Conservation (phyloP, 2,797 vertebrate species). For the Amphiprion clarkii region DNA sequence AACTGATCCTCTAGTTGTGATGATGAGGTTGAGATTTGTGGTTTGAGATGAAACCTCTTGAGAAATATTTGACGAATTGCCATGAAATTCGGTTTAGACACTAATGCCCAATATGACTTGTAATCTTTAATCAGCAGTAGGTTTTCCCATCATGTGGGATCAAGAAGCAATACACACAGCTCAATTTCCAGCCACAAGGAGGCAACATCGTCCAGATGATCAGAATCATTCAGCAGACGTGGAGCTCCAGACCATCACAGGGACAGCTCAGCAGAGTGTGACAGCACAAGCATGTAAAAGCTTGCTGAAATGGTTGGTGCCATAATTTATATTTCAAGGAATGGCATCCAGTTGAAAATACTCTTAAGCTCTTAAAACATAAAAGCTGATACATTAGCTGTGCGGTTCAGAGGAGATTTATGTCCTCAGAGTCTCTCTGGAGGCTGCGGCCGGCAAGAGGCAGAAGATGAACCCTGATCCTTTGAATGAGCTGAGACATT, state of each 20-base stretch:
- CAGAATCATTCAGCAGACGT: background rate
- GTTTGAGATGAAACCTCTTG: no score
- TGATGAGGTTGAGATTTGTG: no score
- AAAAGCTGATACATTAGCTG: slow-evolving; percentile 45
- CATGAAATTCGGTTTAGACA: no score
- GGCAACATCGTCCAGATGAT: slow-evolving; percentile 48
- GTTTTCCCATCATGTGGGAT: background rate
- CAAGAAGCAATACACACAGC: slow-evolving; percentile 13
- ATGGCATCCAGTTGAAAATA: slow-evolving; percentile 25
- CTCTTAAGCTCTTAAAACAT: slow-evolving; percentile 8
- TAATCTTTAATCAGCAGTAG: background rate
- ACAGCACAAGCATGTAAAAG: slow-evolving; percentile 27
- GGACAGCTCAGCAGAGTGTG: slow-evolving; percentile 8
- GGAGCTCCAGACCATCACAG: background rate
- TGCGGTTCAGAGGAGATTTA: slow-evolving; percentile 67
- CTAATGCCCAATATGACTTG: no score
- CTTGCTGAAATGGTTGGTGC: slow-evolving; percentile 12
- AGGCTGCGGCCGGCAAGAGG: slow-evolving; percentile 63
- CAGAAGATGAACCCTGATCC: slow-evolving; percentile 63
- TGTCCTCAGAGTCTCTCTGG: slow-evolving; percentile 51
- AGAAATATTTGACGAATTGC: background rate
- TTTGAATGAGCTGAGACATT: slow-evolving; percentile 77
- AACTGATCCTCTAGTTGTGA: no score
- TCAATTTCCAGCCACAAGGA: slow-evolving; percentile 53
- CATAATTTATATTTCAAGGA: slow-evolving; percentile 18